Evolutionary conservation across 1,140 invertebrate genomes (phyloP).

Genomic region (Apolygus lucorum): DNA sequence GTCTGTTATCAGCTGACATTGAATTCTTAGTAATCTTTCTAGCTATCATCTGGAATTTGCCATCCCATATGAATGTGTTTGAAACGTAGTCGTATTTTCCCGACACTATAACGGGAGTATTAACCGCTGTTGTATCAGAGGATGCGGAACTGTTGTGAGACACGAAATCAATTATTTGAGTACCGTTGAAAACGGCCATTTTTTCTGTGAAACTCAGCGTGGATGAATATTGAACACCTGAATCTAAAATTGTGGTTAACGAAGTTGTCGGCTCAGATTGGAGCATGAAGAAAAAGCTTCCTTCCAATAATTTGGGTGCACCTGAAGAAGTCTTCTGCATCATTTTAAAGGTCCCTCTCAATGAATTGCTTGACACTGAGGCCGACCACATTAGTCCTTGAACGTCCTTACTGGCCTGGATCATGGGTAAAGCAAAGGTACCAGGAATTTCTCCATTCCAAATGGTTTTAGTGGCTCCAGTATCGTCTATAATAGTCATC

Average conservation of each 20-base stretch:
- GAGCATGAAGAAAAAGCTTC: conserved; percentile 19
- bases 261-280: neutral
- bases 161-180: neutral
- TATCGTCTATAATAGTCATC: conserved; percentile 10
- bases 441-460: conserved; percentile 27
- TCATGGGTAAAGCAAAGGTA: conserved; percentile 25
- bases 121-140: neutral
- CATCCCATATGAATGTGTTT: conserved; percentile 17
- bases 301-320: conserved; percentile 26
- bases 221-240: conserved; percentile 10
- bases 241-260: neutral
- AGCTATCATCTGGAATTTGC: conserved; percentile 13
- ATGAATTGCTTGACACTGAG: conserved; percentile 18
- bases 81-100: conserved; percentile 2
- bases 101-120: neutral
- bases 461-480: conserved; percentile 17
- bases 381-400: conserved; percentile 28
- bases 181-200: neutral
- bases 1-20: neutral
- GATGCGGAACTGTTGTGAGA: neutral
- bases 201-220: neutral
- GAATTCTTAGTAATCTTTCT: neutral
- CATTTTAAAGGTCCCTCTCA: conserved; percentile 24
- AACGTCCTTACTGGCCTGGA: conserved; percentile 13
- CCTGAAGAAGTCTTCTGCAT: conserved; percentile 24